Base-by-base conservation (phyloP, 30 jellyfish, hydroid and myxozoan species). In the Cassiopea andromeda region DNA sequence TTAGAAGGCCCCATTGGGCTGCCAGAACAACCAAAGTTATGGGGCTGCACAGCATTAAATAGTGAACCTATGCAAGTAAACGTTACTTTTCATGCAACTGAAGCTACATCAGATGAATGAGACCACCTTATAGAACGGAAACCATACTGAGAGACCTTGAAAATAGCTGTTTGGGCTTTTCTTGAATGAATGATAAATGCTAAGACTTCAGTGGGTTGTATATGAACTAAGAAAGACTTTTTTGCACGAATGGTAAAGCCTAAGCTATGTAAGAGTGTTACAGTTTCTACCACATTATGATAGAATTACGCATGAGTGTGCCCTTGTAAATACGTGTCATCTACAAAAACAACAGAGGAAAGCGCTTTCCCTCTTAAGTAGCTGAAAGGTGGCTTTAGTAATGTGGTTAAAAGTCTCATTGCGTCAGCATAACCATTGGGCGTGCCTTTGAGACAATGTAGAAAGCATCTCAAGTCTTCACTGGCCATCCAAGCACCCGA, bases 381-480 rank as follows among this genome's bases (percentile, higher is more conserved):
- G 72, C 85, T 73, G 73, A 76, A 87, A 9, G 87, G 79, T 18
- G 94, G 94, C 45, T 87, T 87, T 18, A 87, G 90, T n/a, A 87
- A 44, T 50, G 73, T 87, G 46, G 94, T 87, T 46, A 87, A 87
- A 14, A 87, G 45, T 69, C 91, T 64, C 90, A 78, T 77, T 27
- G 94, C 94, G 46, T 68, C 72, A 18, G 15, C 50, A 54, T 76
- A 87, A 69, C 94, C 94, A 69, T 87, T 77, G 57, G 94, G 90
- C 88, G 74, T 85, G 38, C 81, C 17, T 17, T 10, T 17, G 49
- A 72, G 38, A 84, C 57, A 43, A 85, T 60, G 76, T 84, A 84
- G 27, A 45, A 69, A 54, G n/a, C n/a, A n/a, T n/a, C n/a, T n/a
- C n/a, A n/a, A n/a, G n/a, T n/a, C n/a, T n/a, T n/a, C n/a, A n/a